phyloP scores from a whole-genome alignment of 2,797 vertebrate genomes.

The Galagoides demidoff region DNA sequence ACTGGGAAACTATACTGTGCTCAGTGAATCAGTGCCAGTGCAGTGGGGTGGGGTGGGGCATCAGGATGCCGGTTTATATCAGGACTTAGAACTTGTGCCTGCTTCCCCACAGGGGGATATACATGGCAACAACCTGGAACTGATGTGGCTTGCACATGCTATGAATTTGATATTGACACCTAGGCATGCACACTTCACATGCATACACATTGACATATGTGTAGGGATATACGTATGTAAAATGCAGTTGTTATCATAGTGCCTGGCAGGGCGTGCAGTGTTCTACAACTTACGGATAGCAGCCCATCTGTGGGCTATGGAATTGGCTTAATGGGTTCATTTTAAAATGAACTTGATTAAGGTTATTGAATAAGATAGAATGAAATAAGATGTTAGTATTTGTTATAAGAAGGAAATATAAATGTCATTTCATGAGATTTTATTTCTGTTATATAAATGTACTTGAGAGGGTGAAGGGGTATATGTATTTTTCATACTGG shows the following conservation, averaged over 20 bases:
- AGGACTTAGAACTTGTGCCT: not conserved
- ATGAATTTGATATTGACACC: not conserved
- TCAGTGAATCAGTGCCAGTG: not conserved
- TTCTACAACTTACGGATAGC: not conserved
- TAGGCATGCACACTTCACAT: not conserved
- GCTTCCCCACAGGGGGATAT: not conserved
- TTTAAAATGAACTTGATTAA: slow-evolving; percentile 13
- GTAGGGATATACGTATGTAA: not conserved
- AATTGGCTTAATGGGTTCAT: not conserved
- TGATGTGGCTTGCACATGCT: not conserved
- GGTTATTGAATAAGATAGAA: not conserved
- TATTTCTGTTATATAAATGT: not conserved
- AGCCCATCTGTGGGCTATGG: not conserved
- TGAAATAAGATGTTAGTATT: not conserved
- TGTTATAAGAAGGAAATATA: not conserved
- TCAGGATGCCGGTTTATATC: not conserved
- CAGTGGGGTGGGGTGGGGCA: rapidly evolving
- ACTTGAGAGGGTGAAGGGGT: not conserved
- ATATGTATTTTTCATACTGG: not conserved
- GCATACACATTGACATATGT: too few species aligned
- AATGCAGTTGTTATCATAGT: not conserved
- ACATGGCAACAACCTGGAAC: not conserved
- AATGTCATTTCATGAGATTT: not conserved
- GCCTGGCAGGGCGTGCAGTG: too few species aligned
- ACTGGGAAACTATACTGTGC: not conserved